Percentiles rank a stretch among this genome's conserved stretches.
These are phyloP conservation scores for Drosophila littoralis DNA, from an alignment of 1,140 invertebrate genomes.

Conservation along the genomic window DNA sequence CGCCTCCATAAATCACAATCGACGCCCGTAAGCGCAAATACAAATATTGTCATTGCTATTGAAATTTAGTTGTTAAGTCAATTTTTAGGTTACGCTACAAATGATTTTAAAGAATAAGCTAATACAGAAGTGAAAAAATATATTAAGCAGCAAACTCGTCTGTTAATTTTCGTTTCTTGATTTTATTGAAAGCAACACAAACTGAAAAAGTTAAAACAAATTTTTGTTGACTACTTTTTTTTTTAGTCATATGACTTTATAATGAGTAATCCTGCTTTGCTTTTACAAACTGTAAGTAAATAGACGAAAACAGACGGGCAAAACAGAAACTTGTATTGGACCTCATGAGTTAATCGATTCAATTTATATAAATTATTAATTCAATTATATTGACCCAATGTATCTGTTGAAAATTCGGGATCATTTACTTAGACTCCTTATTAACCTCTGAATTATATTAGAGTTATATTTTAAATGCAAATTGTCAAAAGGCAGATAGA, in stretches of 20 bases:
- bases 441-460: slow-evolving; percentile 19
- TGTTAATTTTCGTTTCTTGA: slow-evolving; percentile 13
- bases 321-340: slow-evolving; percentile 55
- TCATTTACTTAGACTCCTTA: slow-evolving; percentile 23
- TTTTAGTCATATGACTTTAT: slow-evolving; percentile 63
- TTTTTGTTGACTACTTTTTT: slow-evolving; percentile 64
- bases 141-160: slow-evolving; percentile 49
- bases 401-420: slow-evolving; percentile 18
- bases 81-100: slow-evolving; percentile 72
- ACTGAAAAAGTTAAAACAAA: slow-evolving; percentile 53
- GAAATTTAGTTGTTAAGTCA: slow-evolving; percentile 76
- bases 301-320: slow-evolving; percentile 17
- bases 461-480: slow-evolving; percentile 24
- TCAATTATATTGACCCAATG: slow-evolving; percentile 23
- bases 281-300: slow-evolving; percentile 63
- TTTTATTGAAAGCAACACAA: slow-evolving; percentile 44
- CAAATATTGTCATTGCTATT: slow-evolving; percentile 74
- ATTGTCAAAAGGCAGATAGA: slow-evolving; percentile 39
- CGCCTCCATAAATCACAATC: slow-evolving; percentile 51
- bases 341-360: slow-evolving; percentile 66
- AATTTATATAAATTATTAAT: slow-evolving; percentile 51
- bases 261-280: slow-evolving; percentile 55
- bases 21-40: slow-evolving; percentile 50
- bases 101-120: slow-evolving; percentile 70
- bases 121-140: slow-evolving; percentile 60